phyloP scores from a whole-genome alignment of 2,888 invertebrate species.

The Lordiphosa fenestrarum region DNA sequence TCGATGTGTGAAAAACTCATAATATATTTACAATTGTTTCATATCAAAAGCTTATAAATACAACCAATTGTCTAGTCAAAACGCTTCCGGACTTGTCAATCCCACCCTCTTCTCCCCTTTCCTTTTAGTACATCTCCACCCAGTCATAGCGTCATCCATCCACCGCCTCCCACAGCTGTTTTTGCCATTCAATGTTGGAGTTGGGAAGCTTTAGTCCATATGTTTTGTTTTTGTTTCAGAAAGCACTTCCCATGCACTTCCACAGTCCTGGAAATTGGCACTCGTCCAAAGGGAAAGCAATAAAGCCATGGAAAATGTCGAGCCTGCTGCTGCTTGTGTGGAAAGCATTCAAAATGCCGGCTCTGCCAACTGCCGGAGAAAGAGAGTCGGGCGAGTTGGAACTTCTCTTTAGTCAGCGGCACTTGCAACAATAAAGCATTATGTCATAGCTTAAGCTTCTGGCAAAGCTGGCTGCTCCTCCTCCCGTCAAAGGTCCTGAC shows the following conservation, averaged over 20 bases:
- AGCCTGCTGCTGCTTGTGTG: conserved; percentile 18
- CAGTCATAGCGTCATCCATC: conserved; percentile 22
- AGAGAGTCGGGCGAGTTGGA: background rate
- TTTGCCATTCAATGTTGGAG: conserved; percentile 19
- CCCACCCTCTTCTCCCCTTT: background rate
- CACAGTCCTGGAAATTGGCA: conserved; percentile 53
- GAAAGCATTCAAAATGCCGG: conserved; percentile 42
- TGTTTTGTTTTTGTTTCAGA: conserved; percentile 55
- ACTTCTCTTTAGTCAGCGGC: conserved; percentile 9
- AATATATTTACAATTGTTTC: no score
- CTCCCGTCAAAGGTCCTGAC: background rate
- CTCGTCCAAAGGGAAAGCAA: conserved; percentile 51
- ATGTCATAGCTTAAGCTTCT: conserved; percentile 44
- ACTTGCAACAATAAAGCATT: conserved; percentile 49
- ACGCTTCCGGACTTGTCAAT: no score
- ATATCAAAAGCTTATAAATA: no score
- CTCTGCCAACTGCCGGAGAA: conserved; percentile 21
- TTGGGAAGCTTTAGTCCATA: conserved; percentile 47
- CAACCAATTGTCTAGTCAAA: no score
- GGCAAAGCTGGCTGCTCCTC: background rate
- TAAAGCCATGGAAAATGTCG: conserved; percentile 19
- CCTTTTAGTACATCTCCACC: no score
- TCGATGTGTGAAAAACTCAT: no score
- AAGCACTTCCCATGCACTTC: conserved; percentile 35
- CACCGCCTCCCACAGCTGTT: conserved; percentile 51